phyloP scores from a whole-genome alignment of 2,888 invertebrate species.

The Chrysodeixis includens region DNA sequence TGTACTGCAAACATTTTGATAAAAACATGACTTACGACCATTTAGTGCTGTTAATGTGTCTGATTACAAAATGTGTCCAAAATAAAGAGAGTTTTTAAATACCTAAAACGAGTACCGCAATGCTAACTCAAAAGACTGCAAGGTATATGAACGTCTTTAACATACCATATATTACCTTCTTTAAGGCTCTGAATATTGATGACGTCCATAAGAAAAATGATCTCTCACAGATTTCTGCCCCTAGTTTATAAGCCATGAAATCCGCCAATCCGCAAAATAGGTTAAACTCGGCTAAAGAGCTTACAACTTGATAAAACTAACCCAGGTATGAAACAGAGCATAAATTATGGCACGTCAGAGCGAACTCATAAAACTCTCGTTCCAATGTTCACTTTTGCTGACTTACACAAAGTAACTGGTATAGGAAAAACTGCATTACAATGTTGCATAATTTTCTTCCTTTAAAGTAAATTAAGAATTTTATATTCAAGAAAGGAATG shows the following conservation, averaged over 20 bases:
- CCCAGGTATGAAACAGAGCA: conserved; percentile 26
- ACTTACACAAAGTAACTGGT: conserved; percentile 13
- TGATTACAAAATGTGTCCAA: conserved; percentile 2
- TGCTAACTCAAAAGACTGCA: neutral
- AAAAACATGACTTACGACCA: neutral
- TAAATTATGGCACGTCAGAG: conserved; percentile 21
- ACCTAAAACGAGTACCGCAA: too few relatives aligned
- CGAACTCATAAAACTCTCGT: conserved; percentile 18
- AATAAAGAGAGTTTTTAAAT: neutral
- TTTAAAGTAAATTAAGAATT: neutral
- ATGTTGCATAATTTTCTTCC: conserved; percentile 9
- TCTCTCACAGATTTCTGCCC: neutral
- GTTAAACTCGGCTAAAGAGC: conserved; percentile 19
- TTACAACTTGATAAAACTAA: conserved; percentile 22
- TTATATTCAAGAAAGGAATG: neutral
- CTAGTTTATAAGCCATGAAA: conserved; percentile 3
- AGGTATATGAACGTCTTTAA: too few relatives aligned
- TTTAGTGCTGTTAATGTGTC: neutral
- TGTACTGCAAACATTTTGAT: neutral
- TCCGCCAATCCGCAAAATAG: conserved; percentile 5
- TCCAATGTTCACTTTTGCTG: conserved; percentile 4
- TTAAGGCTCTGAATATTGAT: neutral
- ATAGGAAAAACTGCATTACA: conserved; percentile 15
- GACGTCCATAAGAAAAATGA: neutral
- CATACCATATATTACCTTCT: neutral